Conservation (phyloP, 2,888 invertebrate genomes). For the Achlya flavicornis region DNA sequence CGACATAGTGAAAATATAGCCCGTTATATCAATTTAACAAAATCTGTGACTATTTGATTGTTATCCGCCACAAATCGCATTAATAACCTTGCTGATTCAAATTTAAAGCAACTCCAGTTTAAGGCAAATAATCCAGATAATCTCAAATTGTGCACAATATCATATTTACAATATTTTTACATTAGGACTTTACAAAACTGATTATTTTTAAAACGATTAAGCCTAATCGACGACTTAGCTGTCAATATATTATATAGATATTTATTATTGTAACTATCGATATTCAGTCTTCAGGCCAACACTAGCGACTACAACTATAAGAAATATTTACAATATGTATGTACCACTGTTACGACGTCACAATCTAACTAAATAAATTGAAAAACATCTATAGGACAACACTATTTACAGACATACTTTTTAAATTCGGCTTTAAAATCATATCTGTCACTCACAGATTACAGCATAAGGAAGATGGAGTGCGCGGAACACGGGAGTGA, state of each 20-base stretch:
- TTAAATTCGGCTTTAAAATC: constrained; percentile 1
- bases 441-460: neutral
- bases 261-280: neutral
- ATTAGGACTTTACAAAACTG: too few species aligned
- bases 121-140: too few species aligned
- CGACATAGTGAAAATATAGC: neutral
- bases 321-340: neutral
- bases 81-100: too few species aligned
- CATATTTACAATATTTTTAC: too few species aligned
- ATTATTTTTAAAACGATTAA: too few species aligned
- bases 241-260: neutral
- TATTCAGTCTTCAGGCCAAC: constrained; percentile 12
- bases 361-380: neutral
- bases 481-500: too few species aligned
- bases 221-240: neutral
- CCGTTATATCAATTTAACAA: too few species aligned
- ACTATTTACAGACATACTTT: neutral
- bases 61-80: neutral
- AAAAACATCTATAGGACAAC: neutral
- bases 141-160: too few species aligned
- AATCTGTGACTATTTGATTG: neutral
- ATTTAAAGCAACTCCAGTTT: too few species aligned
- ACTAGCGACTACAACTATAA: neutral
- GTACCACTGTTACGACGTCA: neutral
- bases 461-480: too few species aligned